phyloP scores from a whole-genome alignment of 2,888 invertebrate species.

The Scotopteryx bipunctaria region DNA sequence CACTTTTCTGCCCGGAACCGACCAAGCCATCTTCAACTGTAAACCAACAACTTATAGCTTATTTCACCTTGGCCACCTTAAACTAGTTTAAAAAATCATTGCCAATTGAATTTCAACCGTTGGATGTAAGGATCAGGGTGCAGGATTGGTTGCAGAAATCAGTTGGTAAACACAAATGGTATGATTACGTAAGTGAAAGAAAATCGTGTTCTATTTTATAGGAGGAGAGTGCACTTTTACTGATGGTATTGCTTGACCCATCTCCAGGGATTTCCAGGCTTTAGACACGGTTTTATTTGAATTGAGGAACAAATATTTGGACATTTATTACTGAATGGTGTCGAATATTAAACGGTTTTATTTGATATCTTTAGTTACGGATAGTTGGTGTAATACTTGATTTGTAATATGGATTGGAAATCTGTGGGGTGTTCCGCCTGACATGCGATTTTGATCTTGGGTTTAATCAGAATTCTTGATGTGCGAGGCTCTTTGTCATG shows the following conservation, averaged over 20 bases:
- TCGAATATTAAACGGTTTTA: conserved; percentile 76
- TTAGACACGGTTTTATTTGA: conserved; percentile 81
- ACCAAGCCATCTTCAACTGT: conserved; percentile 37
- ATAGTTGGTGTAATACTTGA: conserved; percentile 44
- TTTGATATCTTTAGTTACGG: conserved; percentile 69
- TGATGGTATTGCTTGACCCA: conserved; percentile 61
- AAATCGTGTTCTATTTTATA: conserved; percentile 40
- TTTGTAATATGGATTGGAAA: conserved; percentile 51
- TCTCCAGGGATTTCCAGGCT: conserved; percentile 74
- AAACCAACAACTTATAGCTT: conserved; percentile 13
- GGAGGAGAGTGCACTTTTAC: conserved; percentile 36
- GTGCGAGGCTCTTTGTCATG: not conserved
- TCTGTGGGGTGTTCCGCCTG: conserved; percentile 28
- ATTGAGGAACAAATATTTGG: conserved; percentile 81
- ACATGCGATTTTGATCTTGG: conserved; percentile 20
- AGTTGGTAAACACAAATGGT: conserved; percentile 34
- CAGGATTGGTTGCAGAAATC: conserved; percentile 19
- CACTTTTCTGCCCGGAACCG: conserved; percentile 40
- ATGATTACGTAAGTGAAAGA: conserved; percentile 39
- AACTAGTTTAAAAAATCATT: conserved; percentile 10
- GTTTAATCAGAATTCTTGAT: conserved; percentile 20
- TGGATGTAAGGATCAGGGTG: conserved; percentile 32
- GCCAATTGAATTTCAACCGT: conserved; percentile 15
- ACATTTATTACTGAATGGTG: conserved; percentile 77
- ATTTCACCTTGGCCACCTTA: conserved; percentile 31